Conservation (phyloP, 2,797 vertebrate genomes). For the Distichodus sexfasciatus region DNA sequence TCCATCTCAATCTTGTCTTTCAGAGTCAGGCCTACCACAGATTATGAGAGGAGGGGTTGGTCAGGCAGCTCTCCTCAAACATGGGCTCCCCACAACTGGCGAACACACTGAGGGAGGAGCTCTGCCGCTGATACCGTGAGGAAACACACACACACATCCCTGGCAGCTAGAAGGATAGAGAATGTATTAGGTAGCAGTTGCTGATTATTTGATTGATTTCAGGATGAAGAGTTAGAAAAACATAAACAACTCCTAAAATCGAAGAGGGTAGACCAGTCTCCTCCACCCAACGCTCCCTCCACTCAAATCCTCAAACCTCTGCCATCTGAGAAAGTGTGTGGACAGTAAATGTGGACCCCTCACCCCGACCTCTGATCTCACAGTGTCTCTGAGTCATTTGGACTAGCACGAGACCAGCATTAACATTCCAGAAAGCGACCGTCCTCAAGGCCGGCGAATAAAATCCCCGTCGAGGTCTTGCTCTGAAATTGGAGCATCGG, state of each 20-base stretch:
- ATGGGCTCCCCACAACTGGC: slow-evolving; percentile 39
- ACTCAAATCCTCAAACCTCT: not conserved
- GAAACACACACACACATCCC: not conserved
- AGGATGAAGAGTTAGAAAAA: slow-evolving; percentile 73
- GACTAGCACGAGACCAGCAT: not conserved
- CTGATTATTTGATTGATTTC: slow-evolving; percentile 2
- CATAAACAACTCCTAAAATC: not conserved
- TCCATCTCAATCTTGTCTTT: too few relatives aligned
- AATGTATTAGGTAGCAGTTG: too few relatives aligned
- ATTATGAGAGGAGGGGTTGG: slow-evolving; percentile 75
- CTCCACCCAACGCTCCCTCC: slow-evolving; percentile 4
- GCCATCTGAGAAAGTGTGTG: slow-evolving; percentile 33
- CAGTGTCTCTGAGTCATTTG: not conserved
- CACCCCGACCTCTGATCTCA: not conserved
- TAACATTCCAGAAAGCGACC: not conserved
- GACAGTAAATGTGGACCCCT: not conserved
- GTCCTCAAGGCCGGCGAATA: not conserved
- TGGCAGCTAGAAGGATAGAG: too few relatives aligned
- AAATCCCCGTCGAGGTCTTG: too few relatives aligned
- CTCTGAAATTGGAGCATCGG: too few relatives aligned
- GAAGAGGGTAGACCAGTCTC: slow-evolving; percentile 10
- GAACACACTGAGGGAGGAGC: slow-evolving; percentile 57
- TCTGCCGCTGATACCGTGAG: slow-evolving; percentile 71
- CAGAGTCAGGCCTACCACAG: slow-evolving; percentile 88
- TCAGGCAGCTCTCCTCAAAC: slow-evolving; percentile 58